Conservation (phyloP, 2,888 invertebrate genomes). For the Operophtera brumata region DNA sequence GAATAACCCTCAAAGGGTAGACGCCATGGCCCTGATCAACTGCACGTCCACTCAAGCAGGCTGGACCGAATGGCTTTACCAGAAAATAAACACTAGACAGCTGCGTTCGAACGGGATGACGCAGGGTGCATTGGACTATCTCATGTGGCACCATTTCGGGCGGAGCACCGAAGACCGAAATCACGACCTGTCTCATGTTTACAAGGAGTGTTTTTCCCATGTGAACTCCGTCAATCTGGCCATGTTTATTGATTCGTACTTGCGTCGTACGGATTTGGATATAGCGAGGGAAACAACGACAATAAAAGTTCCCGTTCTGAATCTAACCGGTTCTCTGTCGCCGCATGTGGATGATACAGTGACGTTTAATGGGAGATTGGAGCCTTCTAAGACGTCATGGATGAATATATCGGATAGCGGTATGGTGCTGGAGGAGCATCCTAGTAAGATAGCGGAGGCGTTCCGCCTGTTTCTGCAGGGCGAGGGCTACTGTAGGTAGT, state of each 20-base stretch:
- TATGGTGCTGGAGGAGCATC: constrained; percentile 99
- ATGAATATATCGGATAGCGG: constrained; percentile 99
- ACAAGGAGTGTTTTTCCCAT: constrained; percentile 95
- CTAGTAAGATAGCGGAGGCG: constrained; percentile 97
- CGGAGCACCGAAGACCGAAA: constrained; percentile 93
- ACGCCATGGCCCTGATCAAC: constrained; percentile 95
- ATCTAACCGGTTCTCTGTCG: constrained; percentile 95
- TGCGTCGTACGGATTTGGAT: constrained; percentile 93
- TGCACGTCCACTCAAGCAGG: constrained; percentile 96
- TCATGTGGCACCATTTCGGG: constrained; percentile 99
- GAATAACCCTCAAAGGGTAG: constrained; percentile 91
- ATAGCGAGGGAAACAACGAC: constrained; percentile 84
- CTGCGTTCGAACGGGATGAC: constrained; percentile 95
- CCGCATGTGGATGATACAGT: constrained; percentile 99
- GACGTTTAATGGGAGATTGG: constrained; percentile 96
- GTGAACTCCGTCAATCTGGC: constrained; percentile 97
- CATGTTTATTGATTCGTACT: constrained; percentile 96
- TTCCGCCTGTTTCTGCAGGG: constrained; percentile 98
- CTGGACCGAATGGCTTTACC: constrained; percentile 99
- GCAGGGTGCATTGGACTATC: constrained; percentile 95
- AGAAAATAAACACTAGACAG: constrained; percentile 96
- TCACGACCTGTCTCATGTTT: constrained; percentile 95
- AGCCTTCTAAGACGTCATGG: constrained; percentile 98
- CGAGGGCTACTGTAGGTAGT: constrained; percentile 94
- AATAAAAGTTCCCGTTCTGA: constrained; percentile 92